Evolutionary conservation across 2,113 vertebrate genomes (phyloP).

Genomic region (Excalfactoria chinensis): DNA sequence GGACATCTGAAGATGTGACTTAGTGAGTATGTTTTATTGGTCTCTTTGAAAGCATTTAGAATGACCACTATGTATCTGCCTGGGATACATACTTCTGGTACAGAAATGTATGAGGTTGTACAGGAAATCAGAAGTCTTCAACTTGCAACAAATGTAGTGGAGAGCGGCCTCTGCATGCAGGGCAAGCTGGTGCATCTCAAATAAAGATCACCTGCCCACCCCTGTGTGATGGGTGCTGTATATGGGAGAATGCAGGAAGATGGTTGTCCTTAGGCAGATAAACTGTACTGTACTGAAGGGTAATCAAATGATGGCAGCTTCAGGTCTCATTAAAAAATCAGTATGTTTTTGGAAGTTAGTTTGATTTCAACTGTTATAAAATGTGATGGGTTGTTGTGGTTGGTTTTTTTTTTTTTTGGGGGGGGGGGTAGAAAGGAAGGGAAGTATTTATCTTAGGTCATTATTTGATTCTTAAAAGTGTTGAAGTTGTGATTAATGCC

Average conservation of each 20-base stretch:
- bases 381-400: background rate
- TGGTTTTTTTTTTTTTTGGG: background rate
- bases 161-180: background rate
- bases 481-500: background rate
- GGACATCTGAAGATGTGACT: background rate
- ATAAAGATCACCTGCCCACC: background rate
- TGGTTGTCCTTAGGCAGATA: background rate
- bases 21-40: background rate
- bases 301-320: background rate
- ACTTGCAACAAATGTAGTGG: background rate
- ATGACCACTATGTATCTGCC: background rate
- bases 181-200: background rate
- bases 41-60: background rate
- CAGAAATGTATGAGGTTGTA: background rate
- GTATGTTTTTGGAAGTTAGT: background rate
- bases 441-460: background rate
- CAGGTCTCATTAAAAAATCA: background rate
- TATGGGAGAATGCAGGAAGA: background rate
- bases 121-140: background rate
- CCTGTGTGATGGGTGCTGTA: background rate
- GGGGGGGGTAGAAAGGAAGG: background rate
- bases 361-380: background rate
- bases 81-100: background rate
- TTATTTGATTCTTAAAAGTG: background rate
- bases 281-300: background rate